These are phyloP conservation scores for Heterochromis multidens DNA, from an alignment of 2,113 vertebrate species.

Conservation along the genomic window DNA sequence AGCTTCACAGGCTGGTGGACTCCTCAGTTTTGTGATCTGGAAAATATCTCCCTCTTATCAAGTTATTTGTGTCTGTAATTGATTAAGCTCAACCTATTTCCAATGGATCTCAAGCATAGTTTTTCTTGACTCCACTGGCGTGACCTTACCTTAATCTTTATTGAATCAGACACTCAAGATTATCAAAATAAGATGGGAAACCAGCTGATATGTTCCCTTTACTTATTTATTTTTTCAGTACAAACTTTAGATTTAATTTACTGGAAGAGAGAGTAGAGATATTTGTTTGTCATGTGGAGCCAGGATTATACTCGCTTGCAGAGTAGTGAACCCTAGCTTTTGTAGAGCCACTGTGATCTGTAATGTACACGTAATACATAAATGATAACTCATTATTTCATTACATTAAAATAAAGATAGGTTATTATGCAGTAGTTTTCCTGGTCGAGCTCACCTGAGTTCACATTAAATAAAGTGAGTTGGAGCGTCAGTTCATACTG, in stretches of 20 bases:
- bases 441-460: neutral
- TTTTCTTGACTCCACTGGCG: neutral
- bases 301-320: neutral
- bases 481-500: no score
- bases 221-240: neutral
- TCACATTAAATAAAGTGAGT: no score
- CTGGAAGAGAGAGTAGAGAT: neutral
- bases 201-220: neutral
- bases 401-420: neutral
- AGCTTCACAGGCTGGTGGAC: neutral
- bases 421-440: neutral
- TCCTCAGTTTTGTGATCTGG: neutral
- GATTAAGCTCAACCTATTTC: neutral
- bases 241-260: neutral
- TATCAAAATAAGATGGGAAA: neutral
- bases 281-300: neutral
- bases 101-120: neutral
- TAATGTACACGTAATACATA: no score
- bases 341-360: neutral
- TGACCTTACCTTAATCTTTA: neutral
- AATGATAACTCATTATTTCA: no score
- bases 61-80: neutral
- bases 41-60: neutral
- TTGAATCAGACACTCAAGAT: neutral
- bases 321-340: neutral